A percentile compares a stretch with the other conserved stretches of the same genome.
These are phyloP conservation scores for Aptenodytes forsteri DNA, from an alignment of 2,113 vertebrate genomes.

Conservation along the genomic window DNA sequence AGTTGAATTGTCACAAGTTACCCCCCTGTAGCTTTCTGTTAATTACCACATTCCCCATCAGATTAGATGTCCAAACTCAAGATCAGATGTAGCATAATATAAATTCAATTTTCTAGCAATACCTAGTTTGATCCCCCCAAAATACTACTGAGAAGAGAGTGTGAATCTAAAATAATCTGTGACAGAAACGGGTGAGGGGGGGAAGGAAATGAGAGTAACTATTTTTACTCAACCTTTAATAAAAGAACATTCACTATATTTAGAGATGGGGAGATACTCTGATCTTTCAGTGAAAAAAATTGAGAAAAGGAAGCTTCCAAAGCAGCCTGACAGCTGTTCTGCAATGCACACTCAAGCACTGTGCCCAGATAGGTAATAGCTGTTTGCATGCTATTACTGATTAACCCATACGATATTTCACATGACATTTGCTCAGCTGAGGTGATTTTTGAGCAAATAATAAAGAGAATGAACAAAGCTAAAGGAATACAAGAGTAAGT, in stretches of 20 bases:
- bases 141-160: not conserved
- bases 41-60: not conserved
- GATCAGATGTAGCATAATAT: not conserved
- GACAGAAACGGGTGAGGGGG: rapidly evolving
- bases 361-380: not conserved
- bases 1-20: not conserved
- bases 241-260: not conserved
- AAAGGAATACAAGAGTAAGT: not conserved
- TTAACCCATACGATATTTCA: slow-evolving; percentile 9
- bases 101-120: not conserved
- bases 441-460: not conserved
- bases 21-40: not conserved
- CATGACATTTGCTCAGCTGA: slow-evolving; percentile 5
- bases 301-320: not conserved
- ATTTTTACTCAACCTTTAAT: not conserved
- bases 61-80: not conserved
- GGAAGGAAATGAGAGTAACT: not conserved
- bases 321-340: not conserved
- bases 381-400: slow-evolving; percentile 24
- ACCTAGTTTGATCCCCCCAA: not conserved
- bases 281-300: not conserved
- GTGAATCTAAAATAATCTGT: not conserved
- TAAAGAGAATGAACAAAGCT: not conserved
- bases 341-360: not conserved
- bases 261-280: not conserved